A percentile compares a stretch with the other conserved stretches of the same genome.
phyloP scores from a whole-genome alignment of 2,888 invertebrate genomes.

The Chirona hameri region DNA sequence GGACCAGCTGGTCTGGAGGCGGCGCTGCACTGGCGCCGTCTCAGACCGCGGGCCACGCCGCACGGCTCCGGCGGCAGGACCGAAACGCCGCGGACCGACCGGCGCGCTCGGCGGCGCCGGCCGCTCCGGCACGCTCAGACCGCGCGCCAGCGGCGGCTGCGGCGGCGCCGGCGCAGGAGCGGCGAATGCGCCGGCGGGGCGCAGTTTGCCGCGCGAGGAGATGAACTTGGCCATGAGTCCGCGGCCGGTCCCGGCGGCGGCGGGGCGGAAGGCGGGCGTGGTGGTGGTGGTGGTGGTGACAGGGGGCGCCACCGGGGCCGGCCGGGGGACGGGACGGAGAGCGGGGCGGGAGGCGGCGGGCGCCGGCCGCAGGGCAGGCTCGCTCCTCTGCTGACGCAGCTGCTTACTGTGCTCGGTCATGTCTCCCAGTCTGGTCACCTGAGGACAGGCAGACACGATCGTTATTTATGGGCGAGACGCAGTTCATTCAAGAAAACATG shows the following conservation, averaged over 20 bases:
- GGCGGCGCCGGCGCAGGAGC: conserved; percentile 29
- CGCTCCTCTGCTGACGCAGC: not conserved
- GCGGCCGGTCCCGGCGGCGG: conserved; percentile 29
- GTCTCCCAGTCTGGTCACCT: not conserved
- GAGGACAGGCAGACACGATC: not conserved
- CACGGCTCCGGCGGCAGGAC: not conserved
- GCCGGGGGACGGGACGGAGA: not conserved
- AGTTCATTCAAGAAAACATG: no score
- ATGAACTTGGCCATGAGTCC: conserved; percentile 83
- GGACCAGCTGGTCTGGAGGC: not conserved
- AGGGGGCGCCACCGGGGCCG: not conserved
- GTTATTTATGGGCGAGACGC: no score
- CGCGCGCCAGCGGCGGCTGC: not conserved
- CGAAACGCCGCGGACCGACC: no score
- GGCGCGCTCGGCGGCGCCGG: conserved; percentile 10
- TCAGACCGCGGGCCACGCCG: not conserved
- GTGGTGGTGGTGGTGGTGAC: not conserved
- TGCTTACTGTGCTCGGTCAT: not conserved
- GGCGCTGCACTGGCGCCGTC: not conserved
- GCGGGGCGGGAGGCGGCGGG: not conserved
- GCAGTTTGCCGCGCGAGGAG: conserved; percentile 67
- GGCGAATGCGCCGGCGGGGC: conserved; percentile 45
- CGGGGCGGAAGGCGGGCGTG: not conserved
- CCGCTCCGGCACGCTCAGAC: conserved; percentile 41
- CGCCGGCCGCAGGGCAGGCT: not conserved